Evolutionary conservation across 92 coral and sea anemone species (phyloP), one percentile per base, ranked within the genome.

Genomic region (Anthopleura xanthogrammica): DNA sequence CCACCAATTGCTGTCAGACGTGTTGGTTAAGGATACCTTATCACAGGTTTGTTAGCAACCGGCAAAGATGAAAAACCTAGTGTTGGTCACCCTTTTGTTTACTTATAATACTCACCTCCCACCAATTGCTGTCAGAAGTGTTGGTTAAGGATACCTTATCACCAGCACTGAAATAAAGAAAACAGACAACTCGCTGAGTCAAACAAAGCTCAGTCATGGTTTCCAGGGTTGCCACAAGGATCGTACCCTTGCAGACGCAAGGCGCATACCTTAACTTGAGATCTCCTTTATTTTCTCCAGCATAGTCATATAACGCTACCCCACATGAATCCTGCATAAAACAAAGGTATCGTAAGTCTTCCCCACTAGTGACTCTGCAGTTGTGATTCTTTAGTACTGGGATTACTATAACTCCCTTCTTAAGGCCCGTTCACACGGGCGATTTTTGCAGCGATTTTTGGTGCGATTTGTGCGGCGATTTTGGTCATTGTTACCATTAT

Each of bases 1-100:
- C 99, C 99, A 97, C 99, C 99, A 97, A 85, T 93, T 91, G 36
- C 87, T 85, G 68, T 94, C 93, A 36, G 93, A 88, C 42, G 91
- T 94, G 86, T 92, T 97, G 20, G 90, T 79, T 41, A 97, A 87
- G 57, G 84, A 52, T 24, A 97, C 80, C 80, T 85, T 92, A 71
- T 97, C 5, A 46, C 50, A 2, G 50, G 50, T 46, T 46, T 46
- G 50, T 46, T 46, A 46, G 36, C 6, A 9, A 46, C 7, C 9
- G 0, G 50, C 50, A 46, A 46, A 46, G 50, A 46, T 6, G 1
- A 2, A 16, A 58, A 0, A 58, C 12, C 17, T 16, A 58, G 17
- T 16, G 64, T 58, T 58, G 64, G n/a, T 16, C 17, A 14, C 64
- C 62, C 62, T 58, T 40, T 20, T 10, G 40, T 10, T 4, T 19